Evolutionary conservation across 2,113 vertebrate species (phyloP).

Genomic region (Notarius quadriscutis): DNA sequence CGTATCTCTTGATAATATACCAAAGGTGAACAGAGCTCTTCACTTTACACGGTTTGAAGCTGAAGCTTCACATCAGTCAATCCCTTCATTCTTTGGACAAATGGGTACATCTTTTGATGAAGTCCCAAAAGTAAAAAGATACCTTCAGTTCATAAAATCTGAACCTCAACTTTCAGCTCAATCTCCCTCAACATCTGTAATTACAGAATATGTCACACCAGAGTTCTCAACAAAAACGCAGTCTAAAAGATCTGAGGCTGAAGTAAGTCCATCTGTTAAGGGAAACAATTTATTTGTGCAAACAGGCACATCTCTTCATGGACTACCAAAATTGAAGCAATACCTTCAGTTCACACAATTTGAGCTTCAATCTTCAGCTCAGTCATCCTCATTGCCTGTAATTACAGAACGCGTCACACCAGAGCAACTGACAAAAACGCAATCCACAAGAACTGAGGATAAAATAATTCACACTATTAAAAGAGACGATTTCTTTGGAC

Average conservation of each 20-base stretch:
- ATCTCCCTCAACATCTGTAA: too few relatives aligned
- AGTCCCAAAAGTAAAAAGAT: slow-evolving; percentile 46
- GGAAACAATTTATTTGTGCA: neutral
- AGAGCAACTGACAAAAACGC: neutral
- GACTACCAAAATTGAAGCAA: slow-evolving; percentile 38
- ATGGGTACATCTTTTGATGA: slow-evolving; percentile 6
- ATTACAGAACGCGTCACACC: neutral
- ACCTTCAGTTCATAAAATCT: slow-evolving; percentile 26
- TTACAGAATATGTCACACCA: neutral
- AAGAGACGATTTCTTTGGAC: neutral
- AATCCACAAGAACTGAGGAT: neutral
- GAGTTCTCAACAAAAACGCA: neutral
- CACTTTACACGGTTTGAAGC: neutral
- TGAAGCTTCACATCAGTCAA: neutral
- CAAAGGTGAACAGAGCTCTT: slow-evolving; percentile 40
- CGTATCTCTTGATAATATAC: slow-evolving; percentile 1
- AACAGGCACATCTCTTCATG: neutral
- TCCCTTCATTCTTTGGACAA: slow-evolving; percentile 8
- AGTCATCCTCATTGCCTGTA: neutral
- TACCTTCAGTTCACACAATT: slow-evolving; percentile 33
- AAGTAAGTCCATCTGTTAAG: neutral
- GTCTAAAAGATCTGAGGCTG: neutral
- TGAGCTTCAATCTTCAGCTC: neutral
- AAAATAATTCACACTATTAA: neutral
- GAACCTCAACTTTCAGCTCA: slow-evolving; percentile 3